Conservation (phyloP, 2,888 invertebrate species). For the Diarsia brunnea region DNA sequence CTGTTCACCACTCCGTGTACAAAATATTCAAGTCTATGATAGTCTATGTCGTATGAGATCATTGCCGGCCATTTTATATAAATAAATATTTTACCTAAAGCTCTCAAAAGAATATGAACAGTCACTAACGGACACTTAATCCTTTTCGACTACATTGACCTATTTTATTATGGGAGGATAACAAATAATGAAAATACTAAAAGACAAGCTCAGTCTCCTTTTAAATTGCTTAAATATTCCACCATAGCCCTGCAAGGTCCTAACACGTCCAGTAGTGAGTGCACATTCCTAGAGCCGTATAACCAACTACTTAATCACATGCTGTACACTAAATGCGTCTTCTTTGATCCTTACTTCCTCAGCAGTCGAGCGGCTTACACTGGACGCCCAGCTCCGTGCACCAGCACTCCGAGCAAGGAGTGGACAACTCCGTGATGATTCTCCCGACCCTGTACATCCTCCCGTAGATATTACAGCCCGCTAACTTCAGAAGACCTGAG, state of each 20-base stretch:
- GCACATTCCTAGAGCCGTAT: constrained; percentile 55
- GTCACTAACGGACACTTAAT: constrained; percentile 46
- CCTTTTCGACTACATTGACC: not conserved
- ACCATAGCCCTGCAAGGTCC: not conserved
- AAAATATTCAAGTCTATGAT: constrained; percentile 61
- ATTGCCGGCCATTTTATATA: constrained; percentile 73
- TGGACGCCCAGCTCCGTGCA: constrained; percentile 97
- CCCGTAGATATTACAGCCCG: constrained; percentile 97
- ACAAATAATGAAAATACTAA: not conserved
- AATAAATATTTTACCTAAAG: constrained; percentile 69
- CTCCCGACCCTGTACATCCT: constrained; percentile 96
- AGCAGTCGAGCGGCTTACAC: constrained; percentile 90
- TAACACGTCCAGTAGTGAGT: constrained; percentile 50
- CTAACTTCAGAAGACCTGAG: constrained; percentile 93
- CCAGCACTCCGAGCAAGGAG: constrained; percentile 95
- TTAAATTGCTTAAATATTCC: not conserved
- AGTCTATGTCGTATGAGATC: constrained; percentile 79
- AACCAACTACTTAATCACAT: constrained; percentile 57
- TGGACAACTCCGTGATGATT: constrained; percentile 95
- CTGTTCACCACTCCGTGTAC: constrained; percentile 7
- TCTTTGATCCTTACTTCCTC: constrained; percentile 49
- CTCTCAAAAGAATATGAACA: constrained; percentile 48
- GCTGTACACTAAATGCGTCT: constrained; percentile 72
- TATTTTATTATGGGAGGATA: not conserved
- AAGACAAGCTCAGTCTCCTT: not conserved